Base-by-base conservation (phyloP, 2,888 invertebrate genomes). In the Tolmerus cingulatus region DNA sequence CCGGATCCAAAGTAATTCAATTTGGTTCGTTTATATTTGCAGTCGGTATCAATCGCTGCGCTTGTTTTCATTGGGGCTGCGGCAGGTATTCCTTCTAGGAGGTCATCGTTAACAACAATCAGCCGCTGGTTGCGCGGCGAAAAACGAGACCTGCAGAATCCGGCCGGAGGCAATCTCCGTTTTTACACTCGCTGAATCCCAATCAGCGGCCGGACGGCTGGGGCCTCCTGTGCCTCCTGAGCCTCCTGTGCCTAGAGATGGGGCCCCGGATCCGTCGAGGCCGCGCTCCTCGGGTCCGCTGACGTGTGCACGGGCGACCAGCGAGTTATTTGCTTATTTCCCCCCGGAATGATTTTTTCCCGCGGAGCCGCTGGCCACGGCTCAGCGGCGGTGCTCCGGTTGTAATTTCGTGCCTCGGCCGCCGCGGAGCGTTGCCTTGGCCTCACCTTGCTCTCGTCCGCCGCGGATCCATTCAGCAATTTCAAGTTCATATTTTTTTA, bases 41-140 rank as follows among this genome's bases (percentile, higher is more conserved):
- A 40, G 57, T 74, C 23, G 66, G 23, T 57, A 66, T 74, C 37
- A 74, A 74, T 40, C 74, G 84, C 37, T 23, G 66, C 40, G 34
- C 37, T 84, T 74, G 74, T 66, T 84, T 74, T 84, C 84, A 84
- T 19, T 37, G 51, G 51, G n/a, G 43, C 43, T 46, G 43, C 43
- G 43, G 66, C 43, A 30, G 51, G 40, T 57, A 84, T 74, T 40
- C 84, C 84, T 84, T 57, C 84, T 40, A 84, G 84, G 84, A 84
- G 84, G 84, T 84, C 84, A 84, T 84, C 84, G 84, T 84, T 84
- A 84, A 84, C 84, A 84, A 84, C 84, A 57, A 84, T 84, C 84
- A 74, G 84, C 84, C 84, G 23, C 84, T 66, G 37, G 57, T 84
- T 66, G 74, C 23, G 66, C 66, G 8, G 51, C 66, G 16, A 84